Percentiles rank a stretch among this genome's conserved stretches.
phyloP scores from a whole-genome alignment of 2,888 invertebrate genomes.

The Hoplodrina ambigua region DNA sequence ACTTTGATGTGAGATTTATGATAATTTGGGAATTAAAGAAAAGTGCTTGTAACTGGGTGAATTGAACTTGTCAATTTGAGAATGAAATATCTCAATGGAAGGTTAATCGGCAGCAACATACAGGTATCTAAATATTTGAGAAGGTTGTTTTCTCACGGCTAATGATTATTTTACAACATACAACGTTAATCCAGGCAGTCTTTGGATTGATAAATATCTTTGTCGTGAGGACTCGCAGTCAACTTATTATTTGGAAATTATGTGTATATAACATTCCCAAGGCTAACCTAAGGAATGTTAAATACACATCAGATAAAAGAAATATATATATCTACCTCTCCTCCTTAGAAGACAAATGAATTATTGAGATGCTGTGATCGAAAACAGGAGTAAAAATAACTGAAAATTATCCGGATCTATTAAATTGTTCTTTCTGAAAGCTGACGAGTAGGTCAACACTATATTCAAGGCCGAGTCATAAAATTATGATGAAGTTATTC shows the following conservation, averaged over 20 bases:
- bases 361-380: too few relatives aligned
- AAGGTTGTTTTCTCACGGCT: conserved; percentile 43
- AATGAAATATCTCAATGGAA: conserved; percentile 13
- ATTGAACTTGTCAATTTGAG: conserved; percentile 25
- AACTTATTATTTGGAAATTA: conserved; percentile 9
- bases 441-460: not conserved
- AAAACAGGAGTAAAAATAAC: too few relatives aligned
- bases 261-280: not conserved
- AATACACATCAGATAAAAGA: not conserved
- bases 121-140: conserved; percentile 15
- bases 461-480: not conserved
- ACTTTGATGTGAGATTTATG: conserved; percentile 44
- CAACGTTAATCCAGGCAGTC: conserved; percentile 14
- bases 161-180: conserved; percentile 21
- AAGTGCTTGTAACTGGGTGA: conserved; percentile 18
- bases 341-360: too few relatives aligned
- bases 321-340: too few relatives aligned
- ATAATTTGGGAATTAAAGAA: conserved; percentile 28
- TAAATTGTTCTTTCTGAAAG: not conserved
- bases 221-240: conserved; percentile 6
- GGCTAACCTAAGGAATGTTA: too few relatives aligned
- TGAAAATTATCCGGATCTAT: not conserved
- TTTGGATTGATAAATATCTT: conserved; percentile 28
- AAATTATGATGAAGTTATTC: not conserved
- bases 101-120: not conserved